A percentile compares a stretch with the other conserved stretches of the same genome.
phyloP scores from a whole-genome alignment of 2,113 vertebrate species.

The Platanista minor region DNA sequence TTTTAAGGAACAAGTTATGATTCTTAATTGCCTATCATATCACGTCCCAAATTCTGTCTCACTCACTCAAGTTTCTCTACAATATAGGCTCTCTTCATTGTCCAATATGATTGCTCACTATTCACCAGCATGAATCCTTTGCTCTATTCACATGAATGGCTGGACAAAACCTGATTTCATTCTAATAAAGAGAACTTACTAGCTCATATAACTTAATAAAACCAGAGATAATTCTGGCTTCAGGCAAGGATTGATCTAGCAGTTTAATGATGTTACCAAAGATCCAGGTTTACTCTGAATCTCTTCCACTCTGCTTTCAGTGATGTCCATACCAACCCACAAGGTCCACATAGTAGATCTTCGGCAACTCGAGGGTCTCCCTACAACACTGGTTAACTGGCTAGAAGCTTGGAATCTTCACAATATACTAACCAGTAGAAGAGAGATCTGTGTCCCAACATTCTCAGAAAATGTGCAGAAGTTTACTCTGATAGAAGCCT shows the following conservation, averaged over 20 bases:
- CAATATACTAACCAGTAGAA: neutral
- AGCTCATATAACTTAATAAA: constrained; percentile 22
- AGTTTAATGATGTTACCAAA: neutral
- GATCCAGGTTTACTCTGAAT: constrained; percentile 3
- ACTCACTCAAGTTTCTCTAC: constrained; percentile 26
- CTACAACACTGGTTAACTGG: neutral
- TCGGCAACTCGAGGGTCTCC: neutral
- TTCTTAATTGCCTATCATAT: constrained; percentile 7
- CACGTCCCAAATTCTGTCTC: neutral
- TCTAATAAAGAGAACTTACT: neutral
- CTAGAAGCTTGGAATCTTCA: neutral
- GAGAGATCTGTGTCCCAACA: neutral
- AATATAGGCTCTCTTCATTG: constrained; percentile 3
- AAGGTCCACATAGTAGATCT: neutral
- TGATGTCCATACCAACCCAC: neutral
- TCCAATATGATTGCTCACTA: neutral
- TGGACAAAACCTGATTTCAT: neutral
- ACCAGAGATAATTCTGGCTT: neutral
- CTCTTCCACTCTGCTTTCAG: neutral
- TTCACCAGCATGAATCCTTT: neutral
- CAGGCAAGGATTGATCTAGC: neutral
- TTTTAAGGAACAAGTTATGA: constrained; percentile 15
- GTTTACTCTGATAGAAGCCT: neutral
- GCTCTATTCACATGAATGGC: neutral
- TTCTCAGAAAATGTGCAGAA: constrained; percentile 13